A percentile compares a stretch with the other conserved stretches of the same genome.
These are phyloP conservation scores for Aphidius gifuensis DNA, from an alignment of 1,140 invertebrate species.

Conservation along the genomic window DNA sequence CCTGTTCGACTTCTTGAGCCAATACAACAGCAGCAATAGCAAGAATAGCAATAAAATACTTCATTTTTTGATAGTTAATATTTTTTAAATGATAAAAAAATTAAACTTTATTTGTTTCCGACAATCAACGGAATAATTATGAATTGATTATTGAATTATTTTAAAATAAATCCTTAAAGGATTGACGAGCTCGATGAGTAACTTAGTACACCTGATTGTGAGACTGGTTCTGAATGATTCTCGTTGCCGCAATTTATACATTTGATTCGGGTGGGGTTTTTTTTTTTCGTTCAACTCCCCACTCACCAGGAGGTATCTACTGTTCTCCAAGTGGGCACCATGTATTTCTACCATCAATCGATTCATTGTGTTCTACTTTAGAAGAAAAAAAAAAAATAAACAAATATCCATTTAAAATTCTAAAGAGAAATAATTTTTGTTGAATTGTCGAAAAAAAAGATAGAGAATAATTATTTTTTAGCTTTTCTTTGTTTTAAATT, in stretches of 20 bases:
- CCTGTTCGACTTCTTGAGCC: conserved; percentile 56
- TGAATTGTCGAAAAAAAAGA: too few species aligned
- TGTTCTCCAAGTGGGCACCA: background rate
- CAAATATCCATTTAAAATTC: background rate
- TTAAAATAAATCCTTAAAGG: conserved; percentile 12
- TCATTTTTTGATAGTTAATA: conserved; percentile 40
- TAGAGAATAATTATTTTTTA: too few species aligned
- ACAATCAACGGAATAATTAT: background rate
- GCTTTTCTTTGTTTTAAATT: too few species aligned
- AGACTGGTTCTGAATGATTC: conserved; percentile 51
- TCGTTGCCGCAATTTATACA: conserved; percentile 48
- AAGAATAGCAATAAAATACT: conserved; percentile 47
- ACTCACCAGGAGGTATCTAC: background rate
- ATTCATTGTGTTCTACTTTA: background rate
- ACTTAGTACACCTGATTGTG: conserved; percentile 40
- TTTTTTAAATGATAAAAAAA: conserved; percentile 1
- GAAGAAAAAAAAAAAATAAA: background rate
- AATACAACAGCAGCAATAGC: conserved; percentile 57
- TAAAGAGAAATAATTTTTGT: too few species aligned
- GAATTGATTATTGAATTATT: background rate
- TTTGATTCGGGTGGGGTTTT: conserved; percentile 43
- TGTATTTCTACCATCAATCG: background rate
- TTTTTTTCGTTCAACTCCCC: conserved; percentile 29
- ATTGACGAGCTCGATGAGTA: conserved; percentile 14
- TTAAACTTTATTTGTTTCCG: conserved; percentile 8